Percentiles rank a stretch among this genome's conserved stretches.
These are phyloP conservation scores for Gasterosteus aculeatus DNA, from an alignment of 2,113 vertebrate genomes.

Conservation along the genomic window DNA sequence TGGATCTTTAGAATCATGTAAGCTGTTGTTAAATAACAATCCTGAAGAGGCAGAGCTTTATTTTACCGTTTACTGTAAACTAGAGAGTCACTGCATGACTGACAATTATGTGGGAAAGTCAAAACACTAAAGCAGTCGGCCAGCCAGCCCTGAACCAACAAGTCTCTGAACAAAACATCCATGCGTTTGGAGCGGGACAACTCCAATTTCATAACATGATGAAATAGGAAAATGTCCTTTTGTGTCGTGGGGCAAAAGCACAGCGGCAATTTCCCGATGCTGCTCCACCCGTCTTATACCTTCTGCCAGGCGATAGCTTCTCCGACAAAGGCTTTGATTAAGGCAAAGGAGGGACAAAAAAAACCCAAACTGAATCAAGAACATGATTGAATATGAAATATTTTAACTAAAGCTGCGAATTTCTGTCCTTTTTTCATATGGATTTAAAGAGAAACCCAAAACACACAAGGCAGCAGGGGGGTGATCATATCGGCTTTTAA, in stretches of 20 bases:
- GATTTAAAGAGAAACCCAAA: slow-evolving; percentile 41
- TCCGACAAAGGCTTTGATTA: slow-evolving; percentile 60
- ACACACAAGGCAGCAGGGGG: slow-evolving; percentile 46
- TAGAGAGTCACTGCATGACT: slow-evolving; percentile 57
- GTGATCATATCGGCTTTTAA: slow-evolving; percentile 42
- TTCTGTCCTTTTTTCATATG: slow-evolving; percentile 41
- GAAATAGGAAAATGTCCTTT: slow-evolving; percentile 67
- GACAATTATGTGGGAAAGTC: slow-evolving; percentile 60
- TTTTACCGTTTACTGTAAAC: slow-evolving; percentile 53
- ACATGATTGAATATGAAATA: slow-evolving; percentile 44
- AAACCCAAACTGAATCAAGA: slow-evolving; percentile 46
- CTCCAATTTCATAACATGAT: slow-evolving; percentile 54
- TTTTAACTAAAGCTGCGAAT: slow-evolving; percentile 55
- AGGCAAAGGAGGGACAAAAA: not conserved
- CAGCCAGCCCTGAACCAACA: slow-evolving; percentile 48
- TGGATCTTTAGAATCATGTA: slow-evolving; percentile 49
- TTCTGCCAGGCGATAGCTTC: slow-evolving; percentile 26
- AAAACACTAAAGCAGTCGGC: slow-evolving; percentile 51
- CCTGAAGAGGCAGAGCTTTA: slow-evolving; percentile 55
- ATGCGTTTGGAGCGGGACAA: slow-evolving; percentile 56
- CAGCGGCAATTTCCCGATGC: slow-evolving; percentile 24
- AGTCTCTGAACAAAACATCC: slow-evolving; percentile 50
- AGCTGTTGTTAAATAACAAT: slow-evolving; percentile 51
- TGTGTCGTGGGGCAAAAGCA: slow-evolving; percentile 47
- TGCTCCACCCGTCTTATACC: slow-evolving; percentile 28